Base-by-base conservation (phyloP, 1,140 invertebrate genomes). In the Drosophila triauraria region DNA sequence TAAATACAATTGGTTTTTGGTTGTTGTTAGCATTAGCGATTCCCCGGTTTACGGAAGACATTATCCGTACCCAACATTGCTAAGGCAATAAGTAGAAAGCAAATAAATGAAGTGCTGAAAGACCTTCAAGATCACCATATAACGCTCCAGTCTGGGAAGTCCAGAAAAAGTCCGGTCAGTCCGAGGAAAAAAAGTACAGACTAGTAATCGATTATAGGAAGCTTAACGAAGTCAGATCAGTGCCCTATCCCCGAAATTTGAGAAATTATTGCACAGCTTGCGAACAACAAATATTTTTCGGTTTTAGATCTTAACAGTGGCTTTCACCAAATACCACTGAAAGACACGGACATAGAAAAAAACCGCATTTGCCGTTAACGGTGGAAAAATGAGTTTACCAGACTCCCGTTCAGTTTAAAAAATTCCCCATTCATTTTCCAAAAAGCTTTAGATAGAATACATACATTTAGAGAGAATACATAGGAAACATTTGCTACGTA, bases 191-290 rank as follows among this genome's bases (percentile, higher is more conserved):
- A 15, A 43, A 43, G 6, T 43, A 17, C n/a, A 17, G 42, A 43
- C 5, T 43, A 8, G n/a, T 43, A 43, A 43, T 43, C 5, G 42
- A 51, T 7, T 51, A 30, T n/a, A 51, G 25, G 25, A 51, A 51
- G 8, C 48, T 51, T 30, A 25, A 47, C 23, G 25, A 51, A n/a
- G 48, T 51, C 48, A 51, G 48, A 30, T 30, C 25, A 15, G 15
- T 23, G 17, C 15, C 48, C 48, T 7, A 51, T 51, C 4, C 25
- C 47, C 2, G 47, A 50, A 27, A 50, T 15, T 27, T 13, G 7
- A 0, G 42, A 43, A 43, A 17, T 43, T 17, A 43, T 17, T 17
- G 42, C 42, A 17, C n/a, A 17, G 42, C n/a, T 43, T 9, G n/a
- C 1, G 13, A 17, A 43, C n/a, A 43, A 43, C 4, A 40, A 35